Base-by-base conservation (phyloP, 1,140 invertebrate genomes). In the Trichomalopsis sarcophagae region DNA sequence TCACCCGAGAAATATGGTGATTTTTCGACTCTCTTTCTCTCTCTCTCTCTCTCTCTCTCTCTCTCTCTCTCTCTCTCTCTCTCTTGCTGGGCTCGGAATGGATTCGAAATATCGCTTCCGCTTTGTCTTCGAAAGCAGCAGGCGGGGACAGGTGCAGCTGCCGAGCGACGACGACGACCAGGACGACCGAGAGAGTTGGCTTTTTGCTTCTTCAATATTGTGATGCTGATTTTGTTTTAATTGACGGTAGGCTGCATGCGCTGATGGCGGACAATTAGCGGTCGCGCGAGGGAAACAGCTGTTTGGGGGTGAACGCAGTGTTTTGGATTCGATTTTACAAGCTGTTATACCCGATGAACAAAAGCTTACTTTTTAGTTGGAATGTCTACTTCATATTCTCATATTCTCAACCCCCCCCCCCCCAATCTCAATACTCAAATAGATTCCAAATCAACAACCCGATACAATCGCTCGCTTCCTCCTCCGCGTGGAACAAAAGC, bases 391-490 rank as follows among this genome's bases (percentile, higher is more conserved):
- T 27, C 27, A 27, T 27, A 27, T 36, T 36, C 4, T 36, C 33
- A 36, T 6, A 36, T 6, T 36, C 4, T 36, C 40, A 44, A 44
- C 40, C 40, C 6, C 40, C 0, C 10, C 10, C 4, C 36, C 3
- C 36, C 36, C 5, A 40, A 40, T 40, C 36, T 11, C 13, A 50
- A 14, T 11, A 50, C 1, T 50, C 47, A 13, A 17, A 13, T 17
- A 0, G 14, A 47, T 47, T 9, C 44, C 44, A 47, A 13, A 50
- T 50, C 47, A 50, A 50, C 13, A 50, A 50, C 4, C 10, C 69
- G 71, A 75, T 75, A 62, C 68, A 75, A 76, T 75, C 74, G n/a
- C 13, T 40, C 50, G 36, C 17, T 81, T 82, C 66, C 30, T 69
- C 40, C 47, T 27, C 14, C 71, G 40, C 10, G 6, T 3, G 2